These are phyloP conservation scores for Copidosoma aretas DNA, from an alignment of 2,888 invertebrate species.

Conservation along the genomic window DNA sequence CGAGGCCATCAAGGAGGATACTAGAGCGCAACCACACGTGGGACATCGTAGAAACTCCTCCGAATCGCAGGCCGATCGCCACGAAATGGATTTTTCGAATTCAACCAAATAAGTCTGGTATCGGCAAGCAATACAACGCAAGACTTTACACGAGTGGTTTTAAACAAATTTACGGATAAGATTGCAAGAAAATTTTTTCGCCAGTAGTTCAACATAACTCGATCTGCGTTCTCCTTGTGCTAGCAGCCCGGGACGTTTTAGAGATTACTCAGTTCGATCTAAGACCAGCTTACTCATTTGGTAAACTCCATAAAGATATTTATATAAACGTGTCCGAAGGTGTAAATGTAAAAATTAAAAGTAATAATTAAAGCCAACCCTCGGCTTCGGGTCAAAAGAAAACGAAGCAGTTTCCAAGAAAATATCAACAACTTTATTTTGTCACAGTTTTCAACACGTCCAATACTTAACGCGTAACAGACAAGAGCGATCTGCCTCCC, in stretches of 20 bases:
- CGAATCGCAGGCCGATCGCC: not conserved
- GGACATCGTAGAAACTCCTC: not conserved
- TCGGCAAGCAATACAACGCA: conserved; percentile 18
- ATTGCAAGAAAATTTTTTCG: conserved; percentile 20
- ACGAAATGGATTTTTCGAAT: not conserved
- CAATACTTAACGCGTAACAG: too few species aligned
- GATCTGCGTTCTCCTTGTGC: not conserved
- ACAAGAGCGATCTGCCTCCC: too few species aligned
- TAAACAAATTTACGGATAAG: conserved; percentile 18
- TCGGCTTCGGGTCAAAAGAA: too few species aligned
- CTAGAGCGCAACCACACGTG: not conserved
- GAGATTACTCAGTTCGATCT: conserved; percentile 14
- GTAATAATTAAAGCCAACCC: too few species aligned
- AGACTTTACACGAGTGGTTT: conserved; percentile 21
- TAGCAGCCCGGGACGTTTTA: conserved; percentile 1
- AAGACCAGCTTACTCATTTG: conserved; percentile 9
- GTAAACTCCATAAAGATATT: conserved; percentile 10
- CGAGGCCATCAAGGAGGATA: not conserved
- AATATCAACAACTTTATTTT: too few species aligned
- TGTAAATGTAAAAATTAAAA: not conserved
- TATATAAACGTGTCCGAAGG: not conserved
- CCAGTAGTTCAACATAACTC: not conserved
- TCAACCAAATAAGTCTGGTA: not conserved
- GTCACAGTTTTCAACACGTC: too few species aligned
- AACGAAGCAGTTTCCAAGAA: too few species aligned